A percentile compares a stretch with the other conserved stretches of the same genome.
These are phyloP conservation scores for Scrobipalpa costella DNA, from an alignment of 2,888 invertebrate genomes.

Conservation along the genomic window DNA sequence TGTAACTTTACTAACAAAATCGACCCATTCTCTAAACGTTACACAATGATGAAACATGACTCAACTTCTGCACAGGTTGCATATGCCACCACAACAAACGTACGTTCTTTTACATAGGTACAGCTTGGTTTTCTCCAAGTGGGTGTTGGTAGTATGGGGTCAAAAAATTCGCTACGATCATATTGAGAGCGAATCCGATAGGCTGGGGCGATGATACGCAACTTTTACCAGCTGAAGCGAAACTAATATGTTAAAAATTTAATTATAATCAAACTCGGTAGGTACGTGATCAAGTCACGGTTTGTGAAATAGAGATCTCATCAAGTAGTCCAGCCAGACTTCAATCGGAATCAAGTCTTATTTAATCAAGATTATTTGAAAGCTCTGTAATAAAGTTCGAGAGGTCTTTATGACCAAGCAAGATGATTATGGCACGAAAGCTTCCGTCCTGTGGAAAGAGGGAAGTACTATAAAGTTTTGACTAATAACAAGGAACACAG, in stretches of 20 bases:
- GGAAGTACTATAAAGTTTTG: neutral
- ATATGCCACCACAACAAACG: neutral
- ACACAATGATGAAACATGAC: slow-evolving; percentile 1
- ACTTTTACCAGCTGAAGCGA: slow-evolving; percentile 21
- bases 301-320: neutral
- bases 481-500: neutral
- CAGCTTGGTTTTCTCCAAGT: neutral
- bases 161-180: neutral
- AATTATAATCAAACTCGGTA: neutral
- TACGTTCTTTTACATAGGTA: no score
- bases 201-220: slow-evolving; percentile 4
- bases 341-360: neutral
- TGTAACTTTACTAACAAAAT: slow-evolving; percentile 32
- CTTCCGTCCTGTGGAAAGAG: neutral
- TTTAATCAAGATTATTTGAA: neutral
- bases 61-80: neutral
- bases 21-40: slow-evolving; percentile 1
- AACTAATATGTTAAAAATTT: slow-evolving; percentile 21
- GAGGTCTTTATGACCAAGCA: neutral
- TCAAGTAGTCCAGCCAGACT: no score
- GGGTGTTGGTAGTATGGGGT: neutral
- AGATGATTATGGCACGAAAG: neutral
- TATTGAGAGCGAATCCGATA: slow-evolving; percentile 21
- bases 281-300: slow-evolving; percentile 2
- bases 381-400: neutral